phyloP scores from a whole-genome alignment of 1,140 invertebrate species.

The Eriosoma lanigerum region DNA sequence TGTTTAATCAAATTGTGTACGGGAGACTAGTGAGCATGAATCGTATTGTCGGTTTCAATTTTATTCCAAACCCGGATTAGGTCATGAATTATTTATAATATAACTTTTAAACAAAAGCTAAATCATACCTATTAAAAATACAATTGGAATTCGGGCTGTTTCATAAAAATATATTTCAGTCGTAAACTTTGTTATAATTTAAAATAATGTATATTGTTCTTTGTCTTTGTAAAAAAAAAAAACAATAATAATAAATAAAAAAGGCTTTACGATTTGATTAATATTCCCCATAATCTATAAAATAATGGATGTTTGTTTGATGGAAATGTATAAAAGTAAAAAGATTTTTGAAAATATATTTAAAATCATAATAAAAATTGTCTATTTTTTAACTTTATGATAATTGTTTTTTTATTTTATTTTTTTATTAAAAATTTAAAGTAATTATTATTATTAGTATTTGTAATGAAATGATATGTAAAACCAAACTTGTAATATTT shows the following conservation, averaged over 20 bases:
- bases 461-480: too few relatives aligned
- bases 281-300: background rate
- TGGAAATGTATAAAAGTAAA: too few relatives aligned
- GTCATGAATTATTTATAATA: constrained; percentile 29
- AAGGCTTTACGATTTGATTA: background rate
- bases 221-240: background rate
- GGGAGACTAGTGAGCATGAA: background rate
- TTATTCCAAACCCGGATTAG: background rate
- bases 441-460: too few relatives aligned
- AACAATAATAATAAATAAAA: background rate
- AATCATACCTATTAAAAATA: constrained; percentile 31
- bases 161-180: background rate
- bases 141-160: background rate
- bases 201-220: background rate
- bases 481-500: too few relatives aligned
- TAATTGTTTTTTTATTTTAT: too few relatives aligned
- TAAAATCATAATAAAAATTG: too few relatives aligned
- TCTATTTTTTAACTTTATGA: too few relatives aligned
- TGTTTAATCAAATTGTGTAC: constrained; percentile 24
- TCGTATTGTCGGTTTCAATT: constrained; percentile 23
- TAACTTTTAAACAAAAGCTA: constrained; percentile 29
- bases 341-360: too few relatives aligned
- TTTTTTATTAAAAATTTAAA: too few relatives aligned
- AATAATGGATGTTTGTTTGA: background rate
- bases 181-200: background rate